Evolutionary conservation across 2,113 vertebrate genomes (phyloP).

Genomic region (Prinia subflava): DNA sequence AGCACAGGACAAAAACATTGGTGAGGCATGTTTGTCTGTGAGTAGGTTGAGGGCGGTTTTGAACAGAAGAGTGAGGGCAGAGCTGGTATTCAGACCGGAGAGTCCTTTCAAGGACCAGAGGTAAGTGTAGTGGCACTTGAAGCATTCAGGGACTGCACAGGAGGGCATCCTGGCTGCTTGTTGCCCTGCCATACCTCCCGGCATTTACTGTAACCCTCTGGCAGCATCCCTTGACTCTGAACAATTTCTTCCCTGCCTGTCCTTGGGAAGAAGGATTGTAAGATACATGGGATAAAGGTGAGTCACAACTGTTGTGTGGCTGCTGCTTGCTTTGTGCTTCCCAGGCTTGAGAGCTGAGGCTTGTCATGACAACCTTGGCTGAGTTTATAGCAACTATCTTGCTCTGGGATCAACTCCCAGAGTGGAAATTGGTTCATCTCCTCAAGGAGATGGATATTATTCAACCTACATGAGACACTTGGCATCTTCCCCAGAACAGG

Average conservation of each 20-base stretch:
- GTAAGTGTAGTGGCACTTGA: not conserved
- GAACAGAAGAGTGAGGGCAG: not conserved
- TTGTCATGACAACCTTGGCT: not conserved
- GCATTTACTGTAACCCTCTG: not conserved
- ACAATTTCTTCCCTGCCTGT: not conserved
- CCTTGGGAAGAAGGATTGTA: not conserved
- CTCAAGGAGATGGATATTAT: not conserved
- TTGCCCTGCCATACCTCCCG: not conserved
- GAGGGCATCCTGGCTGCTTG: not conserved
- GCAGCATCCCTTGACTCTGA: accelerated
- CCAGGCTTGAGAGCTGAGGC: not conserved
- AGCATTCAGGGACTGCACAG: not conserved
- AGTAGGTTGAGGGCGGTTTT: not conserved
- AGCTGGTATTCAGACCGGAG: not conserved
- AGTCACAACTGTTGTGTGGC: not conserved
- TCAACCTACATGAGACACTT: accelerated
- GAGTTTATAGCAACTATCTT: not conserved
- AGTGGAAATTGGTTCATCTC: not conserved
- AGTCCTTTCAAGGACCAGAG: not conserved
- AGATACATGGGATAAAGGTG: not conserved
- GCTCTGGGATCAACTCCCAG: not conserved
- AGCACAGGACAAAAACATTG: not conserved
- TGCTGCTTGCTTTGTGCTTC: not conserved
- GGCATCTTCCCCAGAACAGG: not conserved
- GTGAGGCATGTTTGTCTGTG: not conserved